Evolutionary conservation across 2,113 vertebrate species (phyloP).

Genomic region (Lepus timidus): DNA sequence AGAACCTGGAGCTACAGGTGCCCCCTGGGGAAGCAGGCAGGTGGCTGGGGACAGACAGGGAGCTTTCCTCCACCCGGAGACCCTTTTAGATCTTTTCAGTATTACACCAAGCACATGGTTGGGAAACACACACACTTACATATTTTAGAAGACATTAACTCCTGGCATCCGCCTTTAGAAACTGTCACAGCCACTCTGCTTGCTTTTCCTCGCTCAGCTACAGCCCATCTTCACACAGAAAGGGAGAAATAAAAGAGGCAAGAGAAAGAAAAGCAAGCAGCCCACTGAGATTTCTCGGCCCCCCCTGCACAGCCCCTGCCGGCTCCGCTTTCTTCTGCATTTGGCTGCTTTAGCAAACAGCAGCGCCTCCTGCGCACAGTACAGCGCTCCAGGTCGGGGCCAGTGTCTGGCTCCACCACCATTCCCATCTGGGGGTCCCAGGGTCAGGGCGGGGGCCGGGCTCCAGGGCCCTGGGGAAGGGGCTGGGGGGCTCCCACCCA

Average conservation of each 20-base stretch:
- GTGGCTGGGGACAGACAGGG: too few relatives aligned
- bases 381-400: background rate
- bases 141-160: constrained; percentile 31
- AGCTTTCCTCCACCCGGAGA: background rate
- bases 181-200: background rate
- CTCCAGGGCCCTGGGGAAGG: background rate
- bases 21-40: background rate
- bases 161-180: background rate
- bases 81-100: background rate
- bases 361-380: background rate
- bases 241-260: background rate
- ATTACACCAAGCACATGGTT: background rate
- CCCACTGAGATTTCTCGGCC: constrained; percentile 12
- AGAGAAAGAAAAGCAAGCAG: background rate
- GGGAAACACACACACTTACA: background rate
- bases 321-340: background rate
- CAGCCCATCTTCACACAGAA: background rate
- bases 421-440: background rate
- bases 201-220: background rate
- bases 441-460: too few relatives aligned
- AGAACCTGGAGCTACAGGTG: background rate
- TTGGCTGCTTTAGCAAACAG: background rate
- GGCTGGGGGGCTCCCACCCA: background rate
- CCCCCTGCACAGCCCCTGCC: background rate
- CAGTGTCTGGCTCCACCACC: background rate